Base-by-base conservation (phyloP, 2,113 vertebrate species). In the Trinectes maculatus region DNA sequence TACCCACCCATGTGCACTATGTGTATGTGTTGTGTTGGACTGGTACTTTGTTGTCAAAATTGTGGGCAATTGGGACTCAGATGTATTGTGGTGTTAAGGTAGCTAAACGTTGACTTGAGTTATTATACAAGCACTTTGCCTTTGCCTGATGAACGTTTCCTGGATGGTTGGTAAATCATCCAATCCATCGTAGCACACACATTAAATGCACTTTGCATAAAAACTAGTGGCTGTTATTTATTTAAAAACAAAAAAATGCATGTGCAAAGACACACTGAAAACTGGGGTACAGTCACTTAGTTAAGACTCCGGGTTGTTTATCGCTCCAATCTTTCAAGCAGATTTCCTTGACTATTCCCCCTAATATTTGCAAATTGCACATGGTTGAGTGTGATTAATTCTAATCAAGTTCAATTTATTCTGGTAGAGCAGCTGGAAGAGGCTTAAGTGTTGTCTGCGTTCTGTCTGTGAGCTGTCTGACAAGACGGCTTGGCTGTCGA, bases 361-460 rank as follows among this genome's bases (percentile, higher is more conserved):
- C 58, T 56, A 63, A 85, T 89, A 89, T 85, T 91, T 91, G 85
- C 87, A 92, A 91, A 91, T 90, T 85, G 74, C 84, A 67, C 72
- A 53, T 79, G 58, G 72, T 85, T 82, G 79, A 85, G 85, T 77
- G 82, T 82, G 86, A 92, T 91, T 91, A 86, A 91, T 92, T 93
- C 88, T 89, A 91, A 92, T 92, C 80, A 89, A 91, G 87, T 89
- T 90, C 88, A 92, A 92, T 92, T 92, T 92, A 92, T 90, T 90
- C 90, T 83, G 46, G 48, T 64, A 39, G 83, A 93, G 89, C 91
- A 93, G 89, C 92, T 93, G 92, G 90, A 92, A 85, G 75, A 88
- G 79, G 83, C 85, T 83, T 64, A 77, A 85, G 83, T 85, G 84
- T 83, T 87, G 80, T 72, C 74, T 80, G 71, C 43, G 34, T 77